Evolutionary conservation across 1,140 invertebrate species (phyloP).

Genomic region (Campoletis sonorensis): DNA sequence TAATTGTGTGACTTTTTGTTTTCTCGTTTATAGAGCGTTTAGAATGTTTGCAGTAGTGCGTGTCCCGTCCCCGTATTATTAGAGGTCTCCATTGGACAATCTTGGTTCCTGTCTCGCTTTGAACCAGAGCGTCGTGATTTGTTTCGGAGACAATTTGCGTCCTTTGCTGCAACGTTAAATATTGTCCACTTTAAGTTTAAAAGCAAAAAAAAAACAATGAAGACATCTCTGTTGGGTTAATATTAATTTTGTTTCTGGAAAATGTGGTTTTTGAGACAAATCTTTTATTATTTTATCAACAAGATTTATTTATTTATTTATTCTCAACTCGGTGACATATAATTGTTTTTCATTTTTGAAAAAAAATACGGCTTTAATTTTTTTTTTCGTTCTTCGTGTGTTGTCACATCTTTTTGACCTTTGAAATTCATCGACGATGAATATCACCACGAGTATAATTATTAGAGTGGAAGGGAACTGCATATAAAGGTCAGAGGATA

Average conservation of each 20-base stretch:
- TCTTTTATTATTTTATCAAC: too few relatives aligned
- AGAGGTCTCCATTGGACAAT: slow-evolving; percentile 69
- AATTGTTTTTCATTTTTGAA: neutral
- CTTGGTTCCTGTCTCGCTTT: slow-evolving; percentile 75
- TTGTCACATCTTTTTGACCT: slow-evolving; percentile 34
- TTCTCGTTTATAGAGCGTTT: slow-evolving; percentile 23
- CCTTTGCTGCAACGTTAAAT: neutral
- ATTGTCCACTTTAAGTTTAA: neutral
- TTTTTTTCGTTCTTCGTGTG: neutral
- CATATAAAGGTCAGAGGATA: slow-evolving; percentile 44
- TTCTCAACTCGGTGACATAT: neutral
- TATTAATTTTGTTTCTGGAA: too few relatives aligned
- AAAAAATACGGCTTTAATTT: neutral
- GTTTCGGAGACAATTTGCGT: slow-evolving; percentile 55
- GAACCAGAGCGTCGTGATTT: slow-evolving; percentile 67
- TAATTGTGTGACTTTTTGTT: slow-evolving; percentile 11
- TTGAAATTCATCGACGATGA: slow-evolving; percentile 32
- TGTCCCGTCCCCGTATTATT: slow-evolving; percentile 45
- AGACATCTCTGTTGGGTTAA: too few relatives aligned
- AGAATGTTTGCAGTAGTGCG: slow-evolving; percentile 36
- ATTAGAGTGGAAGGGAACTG: slow-evolving; percentile 43
- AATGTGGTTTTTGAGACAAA: too few relatives aligned
- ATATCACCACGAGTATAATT: slow-evolving; percentile 45
- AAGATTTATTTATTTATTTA: too few relatives aligned
- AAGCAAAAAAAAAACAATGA: neutral